These are phyloP conservation scores for Euura saliciscinereae DNA, from an alignment of 1,140 invertebrate species.

Conservation along the genomic window DNA sequence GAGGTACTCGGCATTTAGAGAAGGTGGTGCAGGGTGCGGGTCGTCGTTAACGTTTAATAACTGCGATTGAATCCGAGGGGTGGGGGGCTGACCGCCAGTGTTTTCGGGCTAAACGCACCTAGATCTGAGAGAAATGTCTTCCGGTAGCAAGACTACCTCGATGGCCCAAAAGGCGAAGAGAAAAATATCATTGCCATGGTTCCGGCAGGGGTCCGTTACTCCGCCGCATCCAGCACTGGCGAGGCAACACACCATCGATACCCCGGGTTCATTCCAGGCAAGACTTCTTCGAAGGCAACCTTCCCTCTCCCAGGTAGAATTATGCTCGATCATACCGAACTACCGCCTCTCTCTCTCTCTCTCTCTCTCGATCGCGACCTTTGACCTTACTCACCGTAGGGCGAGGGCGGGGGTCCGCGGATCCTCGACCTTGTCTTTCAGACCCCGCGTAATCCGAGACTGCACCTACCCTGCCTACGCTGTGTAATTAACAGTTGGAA, in stretches of 20 bases:
- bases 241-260: slow-evolving; percentile 88
- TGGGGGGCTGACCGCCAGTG: no score
- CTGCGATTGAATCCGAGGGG: no score
- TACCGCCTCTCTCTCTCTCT: no score
- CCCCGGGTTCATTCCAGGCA: slow-evolving; percentile 80
- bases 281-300: slow-evolving; percentile 67
- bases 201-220: slow-evolving; percentile 77
- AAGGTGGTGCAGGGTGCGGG: no score
- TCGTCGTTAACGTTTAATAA: no score
- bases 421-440: background rate
- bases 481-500: no score
- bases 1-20: no score
- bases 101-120: no score
- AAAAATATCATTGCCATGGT: slow-evolving; percentile 90
- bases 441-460: no score
- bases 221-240: slow-evolving; percentile 73
- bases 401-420: background rate
- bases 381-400: background rate
- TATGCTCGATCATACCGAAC: background rate
- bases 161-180: slow-evolving; percentile 73
- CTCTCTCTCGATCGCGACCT: background rate
- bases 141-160: slow-evolving; percentile 60
- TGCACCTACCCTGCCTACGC: no score
- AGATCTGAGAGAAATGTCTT: slow-evolving; percentile 35
- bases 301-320: slow-evolving; percentile 63